These are phyloP conservation scores for Galerucella calmariensis DNA, from an alignment of 2,888 invertebrate genomes.

Conservation along the genomic window DNA sequence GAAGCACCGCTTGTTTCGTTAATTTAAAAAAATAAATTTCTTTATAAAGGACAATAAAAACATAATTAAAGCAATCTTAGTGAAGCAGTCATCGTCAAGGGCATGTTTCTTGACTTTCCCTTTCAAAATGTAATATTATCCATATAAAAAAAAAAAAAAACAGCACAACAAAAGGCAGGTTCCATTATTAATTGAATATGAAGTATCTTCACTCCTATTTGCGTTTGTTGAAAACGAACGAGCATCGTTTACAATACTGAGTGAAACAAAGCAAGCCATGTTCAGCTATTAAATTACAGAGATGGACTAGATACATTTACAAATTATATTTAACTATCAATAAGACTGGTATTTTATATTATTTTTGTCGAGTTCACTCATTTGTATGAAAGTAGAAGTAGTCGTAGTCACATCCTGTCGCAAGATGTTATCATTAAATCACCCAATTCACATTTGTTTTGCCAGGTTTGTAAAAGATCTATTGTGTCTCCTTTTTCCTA, in stretches of 20 bases:
- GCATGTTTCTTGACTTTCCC: neutral
- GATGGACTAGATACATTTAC: no score
- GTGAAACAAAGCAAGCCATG: constrained; percentile 11
- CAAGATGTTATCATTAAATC: no score
- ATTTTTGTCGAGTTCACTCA: no score
- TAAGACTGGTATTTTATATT: no score
- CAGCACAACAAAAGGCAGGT: constrained; percentile 15
- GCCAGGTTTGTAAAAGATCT: no score
- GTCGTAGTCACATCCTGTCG: no score
- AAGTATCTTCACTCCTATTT: constrained; percentile 16
- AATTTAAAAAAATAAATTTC: no score
- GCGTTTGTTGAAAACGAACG: constrained; percentile 18
- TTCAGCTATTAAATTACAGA: neutral
- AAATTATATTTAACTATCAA: no score
- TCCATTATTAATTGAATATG: constrained; percentile 28
- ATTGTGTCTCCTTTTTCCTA: no score
- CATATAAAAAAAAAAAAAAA: constrained; percentile 18
- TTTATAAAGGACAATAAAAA: neutral
- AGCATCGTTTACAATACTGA: constrained; percentile 8
- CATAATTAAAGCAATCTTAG: neutral
- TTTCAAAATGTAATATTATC: neutral
- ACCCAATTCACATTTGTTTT: no score
- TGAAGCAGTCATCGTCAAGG: neutral
- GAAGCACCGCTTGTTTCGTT: no score
- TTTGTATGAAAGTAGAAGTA: no score